These are phyloP conservation scores for Drosophila repleta DNA, from an alignment of 1,140 invertebrate species.

Conservation along the genomic window DNA sequence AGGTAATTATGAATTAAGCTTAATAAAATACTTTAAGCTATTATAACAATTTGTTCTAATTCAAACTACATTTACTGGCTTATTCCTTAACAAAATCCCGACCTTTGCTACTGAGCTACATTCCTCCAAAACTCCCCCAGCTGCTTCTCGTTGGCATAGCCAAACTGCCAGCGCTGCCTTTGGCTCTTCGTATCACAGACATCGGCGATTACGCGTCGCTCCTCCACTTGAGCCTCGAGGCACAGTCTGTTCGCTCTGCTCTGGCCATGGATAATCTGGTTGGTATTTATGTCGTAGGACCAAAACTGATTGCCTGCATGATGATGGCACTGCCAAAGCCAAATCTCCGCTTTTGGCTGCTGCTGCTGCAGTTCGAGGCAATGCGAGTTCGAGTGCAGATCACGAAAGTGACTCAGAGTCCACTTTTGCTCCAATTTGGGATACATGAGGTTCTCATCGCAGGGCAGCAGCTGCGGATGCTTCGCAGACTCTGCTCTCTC, in stretches of 20 bases:
- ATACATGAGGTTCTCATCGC: constrained; percentile 84
- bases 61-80: too few species aligned
- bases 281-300: constrained; percentile 89
- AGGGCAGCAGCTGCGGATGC: constrained; percentile 86
- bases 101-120: constrained; percentile 1
- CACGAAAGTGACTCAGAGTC: constrained; percentile 93
- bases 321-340: constrained; percentile 91
- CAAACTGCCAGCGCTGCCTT: constrained; percentile 69
- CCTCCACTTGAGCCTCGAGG: constrained; percentile 45
- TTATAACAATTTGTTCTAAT: too few species aligned
- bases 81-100: neutral
- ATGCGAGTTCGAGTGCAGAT: constrained; percentile 91
- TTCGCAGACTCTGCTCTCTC: constrained; percentile 88
- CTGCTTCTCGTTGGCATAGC: constrained; percentile 56
- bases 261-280: constrained; percentile 55
- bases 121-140: constrained; percentile 56
- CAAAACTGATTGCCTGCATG: constrained; percentile 96
- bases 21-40: too few species aligned
- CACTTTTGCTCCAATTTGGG: constrained; percentile 86
- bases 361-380: constrained; percentile 95
- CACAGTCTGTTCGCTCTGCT: constrained; percentile 27
- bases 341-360: constrained; percentile 88
- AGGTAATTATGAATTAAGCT: too few species aligned
- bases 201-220: constrained; percentile 6
- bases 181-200: constrained; percentile 49